These are phyloP conservation scores for Asobara japonica DNA, from an alignment of 1,140 invertebrate species.

Conservation along the genomic window DNA sequence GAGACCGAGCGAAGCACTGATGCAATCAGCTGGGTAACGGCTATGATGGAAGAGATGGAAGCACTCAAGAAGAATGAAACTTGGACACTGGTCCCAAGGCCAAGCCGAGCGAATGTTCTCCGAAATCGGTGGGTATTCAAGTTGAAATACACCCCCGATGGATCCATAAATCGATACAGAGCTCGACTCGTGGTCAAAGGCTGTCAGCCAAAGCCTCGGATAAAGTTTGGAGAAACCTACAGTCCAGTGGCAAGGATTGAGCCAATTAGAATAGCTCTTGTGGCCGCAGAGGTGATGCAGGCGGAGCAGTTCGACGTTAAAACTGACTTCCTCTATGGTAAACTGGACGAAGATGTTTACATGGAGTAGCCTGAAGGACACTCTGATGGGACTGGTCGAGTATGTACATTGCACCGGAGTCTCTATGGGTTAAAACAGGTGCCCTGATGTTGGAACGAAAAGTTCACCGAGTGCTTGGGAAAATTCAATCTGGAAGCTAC, in stretches of 20 bases:
- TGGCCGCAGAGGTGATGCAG: background rate
- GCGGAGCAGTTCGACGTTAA: conserved; percentile 18
- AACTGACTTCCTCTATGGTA: conserved; percentile 25
- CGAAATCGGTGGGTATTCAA: conserved; percentile 55
- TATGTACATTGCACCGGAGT: conserved; percentile 51
- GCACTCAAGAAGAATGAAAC: conserved; percentile 41
- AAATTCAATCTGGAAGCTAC: conserved; percentile 49
- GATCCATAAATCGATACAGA: conserved; percentile 14
- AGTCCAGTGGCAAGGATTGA: conserved; percentile 28
- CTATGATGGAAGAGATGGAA: conserved; percentile 41
- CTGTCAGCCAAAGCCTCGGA: conserved; percentile 35
- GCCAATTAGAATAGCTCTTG: conserved; percentile 16
- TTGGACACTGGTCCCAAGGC: conserved; percentile 33
- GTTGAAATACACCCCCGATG: conserved; percentile 46
- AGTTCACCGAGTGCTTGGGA: conserved; percentile 43
- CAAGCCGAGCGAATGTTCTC: conserved; percentile 44
- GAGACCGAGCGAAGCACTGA: background rate
- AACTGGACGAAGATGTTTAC: conserved; percentile 5
- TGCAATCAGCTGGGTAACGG: conserved; percentile 30
- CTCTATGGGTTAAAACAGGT: conserved; percentile 58
- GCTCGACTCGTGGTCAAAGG: conserved; percentile 46
- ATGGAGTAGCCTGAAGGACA: conserved; percentile 45
- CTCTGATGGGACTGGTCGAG: background rate
- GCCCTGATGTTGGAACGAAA: conserved; percentile 55
- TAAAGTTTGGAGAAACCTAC: conserved; percentile 47